Percentiles rank a stretch among this genome's conserved stretches.
Conservation (phyloP, 2,888 invertebrate species). For the Nasonia oneida region DNA sequence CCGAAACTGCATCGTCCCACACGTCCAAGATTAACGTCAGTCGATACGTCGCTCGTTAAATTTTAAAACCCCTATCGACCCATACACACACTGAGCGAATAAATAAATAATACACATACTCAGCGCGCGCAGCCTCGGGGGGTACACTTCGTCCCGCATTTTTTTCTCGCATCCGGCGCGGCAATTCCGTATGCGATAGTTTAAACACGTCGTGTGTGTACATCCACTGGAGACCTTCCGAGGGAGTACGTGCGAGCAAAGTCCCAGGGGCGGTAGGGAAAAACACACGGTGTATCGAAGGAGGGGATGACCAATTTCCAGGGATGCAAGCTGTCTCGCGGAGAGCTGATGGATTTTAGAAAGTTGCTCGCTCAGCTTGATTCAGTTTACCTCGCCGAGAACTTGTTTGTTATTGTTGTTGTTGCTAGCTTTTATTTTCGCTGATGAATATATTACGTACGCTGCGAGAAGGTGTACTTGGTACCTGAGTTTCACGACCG, state of each 20-base stretch:
- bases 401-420: background rate
- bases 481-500: background rate
- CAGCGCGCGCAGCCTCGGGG: background rate
- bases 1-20: no score
- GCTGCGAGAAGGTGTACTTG: background rate
- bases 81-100: background rate
- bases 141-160: background rate
- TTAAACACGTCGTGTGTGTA: background rate
- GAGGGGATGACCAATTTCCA: slow-evolving; percentile 5
- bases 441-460: background rate
- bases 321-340: background rate
- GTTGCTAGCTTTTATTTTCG: background rate
- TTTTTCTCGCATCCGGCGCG: background rate
- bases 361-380: background rate
- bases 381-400: background rate
- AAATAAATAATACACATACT: background rate
- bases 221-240: background rate
- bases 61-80: background rate
- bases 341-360: background rate
- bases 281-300: background rate
- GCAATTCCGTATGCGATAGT: slow-evolving; percentile 12
- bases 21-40: background rate
- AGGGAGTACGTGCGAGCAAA: background rate
- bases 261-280: background rate
- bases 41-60: background rate